phyloP scores from a whole-genome alignment of 2,888 invertebrate species.

The Heliconius erato region DNA sequence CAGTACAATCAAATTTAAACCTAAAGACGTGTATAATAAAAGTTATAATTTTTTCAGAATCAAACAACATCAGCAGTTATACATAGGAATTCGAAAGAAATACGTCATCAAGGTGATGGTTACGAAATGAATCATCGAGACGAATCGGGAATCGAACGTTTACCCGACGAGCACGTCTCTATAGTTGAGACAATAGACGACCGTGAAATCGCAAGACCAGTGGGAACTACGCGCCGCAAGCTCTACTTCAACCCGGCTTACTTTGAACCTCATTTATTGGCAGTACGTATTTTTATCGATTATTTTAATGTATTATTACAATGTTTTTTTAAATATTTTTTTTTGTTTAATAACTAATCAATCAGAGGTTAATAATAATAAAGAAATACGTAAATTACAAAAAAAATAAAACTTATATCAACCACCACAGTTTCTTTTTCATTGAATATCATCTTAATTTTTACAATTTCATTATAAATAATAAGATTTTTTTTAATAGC shows the following conservation, averaged over 20 bases:
- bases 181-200: conserved; percentile 93
- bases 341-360: too few relatives aligned
- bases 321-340: too few relatives aligned
- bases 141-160: conserved; percentile 88
- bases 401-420: too few relatives aligned
- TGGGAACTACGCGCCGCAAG: conserved; percentile 91
- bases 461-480: too few relatives aligned
- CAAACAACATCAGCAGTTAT: conserved; percentile 89
- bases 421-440: too few relatives aligned
- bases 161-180: conserved; percentile 94
- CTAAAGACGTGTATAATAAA: background rate
- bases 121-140: conserved; percentile 79
- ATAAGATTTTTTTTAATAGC: too few relatives aligned
- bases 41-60: conserved; percentile 61
- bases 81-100: conserved; percentile 85
- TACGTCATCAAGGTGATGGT: conserved; percentile 69
- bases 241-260: conserved; percentile 96
- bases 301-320: background rate
- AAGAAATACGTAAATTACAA: too few relatives aligned
- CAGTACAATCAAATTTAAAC: background rate
- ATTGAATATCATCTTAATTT: too few relatives aligned
- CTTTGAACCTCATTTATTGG: conserved; percentile 93
- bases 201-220: conserved; percentile 88
- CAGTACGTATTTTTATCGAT: conserved; percentile 85
- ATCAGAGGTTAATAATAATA: too few relatives aligned